phyloP scores from a whole-genome alignment of 2,113 vertebrate genomes.

The Bambusicola thoracicus region DNA sequence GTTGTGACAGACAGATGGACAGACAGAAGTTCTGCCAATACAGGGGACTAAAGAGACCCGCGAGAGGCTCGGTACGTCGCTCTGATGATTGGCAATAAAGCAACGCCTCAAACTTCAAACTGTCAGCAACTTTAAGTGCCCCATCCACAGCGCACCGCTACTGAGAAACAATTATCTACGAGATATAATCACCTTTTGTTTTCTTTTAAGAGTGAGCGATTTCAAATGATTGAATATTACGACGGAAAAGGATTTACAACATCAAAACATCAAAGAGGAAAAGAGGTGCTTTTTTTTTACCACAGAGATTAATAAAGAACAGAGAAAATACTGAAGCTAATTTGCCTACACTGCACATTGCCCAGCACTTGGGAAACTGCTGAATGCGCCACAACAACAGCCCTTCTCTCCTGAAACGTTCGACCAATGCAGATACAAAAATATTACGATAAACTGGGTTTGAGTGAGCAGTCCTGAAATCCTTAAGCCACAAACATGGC shows the following conservation, averaged over 20 bases:
- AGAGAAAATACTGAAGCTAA: background rate
- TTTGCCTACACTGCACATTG: background rate
- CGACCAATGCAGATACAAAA: slow-evolving; percentile 24
- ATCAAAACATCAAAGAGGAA: slow-evolving; percentile 53
- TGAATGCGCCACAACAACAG: background rate
- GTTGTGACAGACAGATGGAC: background rate
- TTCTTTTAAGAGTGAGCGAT: slow-evolving; percentile 7
- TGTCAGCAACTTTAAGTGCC: slow-evolving; percentile 26
- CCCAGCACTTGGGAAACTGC: slow-evolving; percentile 24
- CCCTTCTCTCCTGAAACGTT: background rate
- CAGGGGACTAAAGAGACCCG: background rate
- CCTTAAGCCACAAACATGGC: slow-evolving; percentile 21
- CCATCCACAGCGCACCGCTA: background rate
- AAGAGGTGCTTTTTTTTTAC: background rate
- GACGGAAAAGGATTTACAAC: slow-evolving; percentile 32
- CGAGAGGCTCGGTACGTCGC: background rate
- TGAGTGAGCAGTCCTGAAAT: background rate
- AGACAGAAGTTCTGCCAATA: background rate
- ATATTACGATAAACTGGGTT: slow-evolving; percentile 5
- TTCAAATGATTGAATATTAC: slow-evolving; percentile 25
- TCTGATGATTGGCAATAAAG: slow-evolving; percentile 17
- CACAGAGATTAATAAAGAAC: background rate
- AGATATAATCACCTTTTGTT: slow-evolving; percentile 32
- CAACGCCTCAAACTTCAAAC: background rate
- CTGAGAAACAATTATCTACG: slow-evolving; percentile 8